Conservation (phyloP, 2,113 vertebrate species). For the Setophaga coronata region DNA sequence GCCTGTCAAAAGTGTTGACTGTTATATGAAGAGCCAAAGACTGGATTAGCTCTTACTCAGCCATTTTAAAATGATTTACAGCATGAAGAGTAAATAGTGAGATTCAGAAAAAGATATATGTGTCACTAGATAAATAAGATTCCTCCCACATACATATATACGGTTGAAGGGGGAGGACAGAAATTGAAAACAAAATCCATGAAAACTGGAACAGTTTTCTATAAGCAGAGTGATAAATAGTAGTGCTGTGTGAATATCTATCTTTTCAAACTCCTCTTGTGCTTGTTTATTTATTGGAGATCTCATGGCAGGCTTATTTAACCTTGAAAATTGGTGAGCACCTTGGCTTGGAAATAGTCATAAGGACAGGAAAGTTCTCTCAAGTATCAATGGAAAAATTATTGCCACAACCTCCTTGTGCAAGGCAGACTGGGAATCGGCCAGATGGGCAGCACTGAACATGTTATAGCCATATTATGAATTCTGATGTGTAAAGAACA, state of each 20-base stretch:
- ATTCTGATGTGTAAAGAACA: not conserved
- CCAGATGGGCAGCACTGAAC: rapidly evolving
- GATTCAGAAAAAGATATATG: not conserved
- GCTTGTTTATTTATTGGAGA: not conserved
- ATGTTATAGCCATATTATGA: rapidly evolving
- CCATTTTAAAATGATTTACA: not conserved
- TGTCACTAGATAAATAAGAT: not conserved
- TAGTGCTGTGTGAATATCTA: not conserved
- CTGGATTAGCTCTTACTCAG: not conserved
- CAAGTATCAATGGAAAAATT: not conserved
- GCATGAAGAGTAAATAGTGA: not conserved
- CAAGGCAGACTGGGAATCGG: not conserved
- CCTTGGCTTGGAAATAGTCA: not conserved
- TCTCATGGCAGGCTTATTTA: not conserved
- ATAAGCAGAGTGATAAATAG: not conserved
- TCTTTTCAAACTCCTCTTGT: not conserved
- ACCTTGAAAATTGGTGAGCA: not conserved
- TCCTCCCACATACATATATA: not conserved
- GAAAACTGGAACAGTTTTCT: not conserved
- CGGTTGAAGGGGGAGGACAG: not conserved
- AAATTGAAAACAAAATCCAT: not conserved
- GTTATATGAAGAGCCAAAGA: not conserved
- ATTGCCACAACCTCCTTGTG: not conserved
- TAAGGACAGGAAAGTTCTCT: not conserved
- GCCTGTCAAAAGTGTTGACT: not conserved